Evolutionary conservation across 2,797 vertebrate species (phyloP).

Genomic region (Molossus molossus): DNA sequence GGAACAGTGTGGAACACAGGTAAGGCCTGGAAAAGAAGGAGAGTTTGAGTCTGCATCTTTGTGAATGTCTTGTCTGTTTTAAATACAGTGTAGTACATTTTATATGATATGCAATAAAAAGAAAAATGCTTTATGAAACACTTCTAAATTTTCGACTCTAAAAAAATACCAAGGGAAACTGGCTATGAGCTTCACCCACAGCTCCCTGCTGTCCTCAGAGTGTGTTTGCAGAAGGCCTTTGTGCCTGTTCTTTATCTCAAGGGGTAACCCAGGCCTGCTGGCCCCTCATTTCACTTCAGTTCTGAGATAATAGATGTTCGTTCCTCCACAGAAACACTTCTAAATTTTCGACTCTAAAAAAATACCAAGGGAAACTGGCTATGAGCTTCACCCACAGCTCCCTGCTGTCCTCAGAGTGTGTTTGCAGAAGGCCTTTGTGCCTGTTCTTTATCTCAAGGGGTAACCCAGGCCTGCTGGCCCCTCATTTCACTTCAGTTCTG

Average conservation of each 20-base stretch:
- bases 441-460: background rate
- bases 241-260: background rate
- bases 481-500: background rate
- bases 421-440: background rate
- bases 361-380: too few species aligned
- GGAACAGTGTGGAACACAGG: background rate
- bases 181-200: background rate
- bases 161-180: background rate
- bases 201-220: background rate
- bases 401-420: background rate
- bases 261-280: background rate
- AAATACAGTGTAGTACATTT: constrained; percentile 69
- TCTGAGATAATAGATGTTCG: background rate
- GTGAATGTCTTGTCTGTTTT: constrained; percentile 51
- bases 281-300: background rate
- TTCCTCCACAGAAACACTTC: background rate
- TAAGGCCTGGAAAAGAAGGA: background rate
- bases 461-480: background rate
- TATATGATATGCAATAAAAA: constrained; percentile 83
- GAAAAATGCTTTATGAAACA: constrained; percentile 64
- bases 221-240: background rate
- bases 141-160: background rate
- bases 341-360: background rate
- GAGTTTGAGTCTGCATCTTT: background rate
- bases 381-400: background rate